Conservation (phyloP, 1,140 invertebrate genomes). For the Brachionus rubens region DNA sequence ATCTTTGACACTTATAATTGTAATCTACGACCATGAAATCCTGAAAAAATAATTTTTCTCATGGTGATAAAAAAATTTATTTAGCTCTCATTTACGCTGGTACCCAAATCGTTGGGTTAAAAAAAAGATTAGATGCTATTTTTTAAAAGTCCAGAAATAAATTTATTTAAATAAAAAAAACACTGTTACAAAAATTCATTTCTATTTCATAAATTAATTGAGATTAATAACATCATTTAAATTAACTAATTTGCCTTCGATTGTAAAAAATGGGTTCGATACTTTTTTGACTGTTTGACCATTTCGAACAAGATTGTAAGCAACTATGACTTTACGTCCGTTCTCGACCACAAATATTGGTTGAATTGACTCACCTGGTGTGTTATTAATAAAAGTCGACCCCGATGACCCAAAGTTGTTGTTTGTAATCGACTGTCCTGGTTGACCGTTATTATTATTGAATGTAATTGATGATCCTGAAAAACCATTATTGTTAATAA, state of each 20-base stretch:
- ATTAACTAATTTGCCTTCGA: slow-evolving; percentile 1
- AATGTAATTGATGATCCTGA: no score
- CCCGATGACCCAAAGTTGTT: slow-evolving; percentile 13
- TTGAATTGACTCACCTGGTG: background rate
- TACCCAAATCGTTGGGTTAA: no score
- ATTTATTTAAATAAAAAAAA: no score
- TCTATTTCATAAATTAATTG: slow-evolving; percentile 11
- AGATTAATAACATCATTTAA: slow-evolving; percentile 24
- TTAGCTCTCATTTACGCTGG: no score
- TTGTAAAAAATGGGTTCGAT: background rate
- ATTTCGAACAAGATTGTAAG: background rate
- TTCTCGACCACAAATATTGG: slow-evolving; percentile 11
- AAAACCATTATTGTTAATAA: no score
- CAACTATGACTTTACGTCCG: background rate
- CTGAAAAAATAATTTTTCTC: no score
- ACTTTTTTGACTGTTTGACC: slow-evolving; percentile 10
- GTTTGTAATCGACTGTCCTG: slow-evolving; percentile 25
- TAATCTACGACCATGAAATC: no score
- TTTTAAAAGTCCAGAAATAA: no score
- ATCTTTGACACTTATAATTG: no score
- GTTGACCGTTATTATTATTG: slow-evolving; percentile 8
- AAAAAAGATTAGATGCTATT: no score
- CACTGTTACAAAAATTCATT: no score
- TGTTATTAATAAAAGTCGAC: slow-evolving; percentile 30
- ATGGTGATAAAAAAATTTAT: no score